These are phyloP conservation scores for Speoplatyrhinus poulsoni DNA, from an alignment of 2,113 vertebrate species.

Conservation along the genomic window DNA sequence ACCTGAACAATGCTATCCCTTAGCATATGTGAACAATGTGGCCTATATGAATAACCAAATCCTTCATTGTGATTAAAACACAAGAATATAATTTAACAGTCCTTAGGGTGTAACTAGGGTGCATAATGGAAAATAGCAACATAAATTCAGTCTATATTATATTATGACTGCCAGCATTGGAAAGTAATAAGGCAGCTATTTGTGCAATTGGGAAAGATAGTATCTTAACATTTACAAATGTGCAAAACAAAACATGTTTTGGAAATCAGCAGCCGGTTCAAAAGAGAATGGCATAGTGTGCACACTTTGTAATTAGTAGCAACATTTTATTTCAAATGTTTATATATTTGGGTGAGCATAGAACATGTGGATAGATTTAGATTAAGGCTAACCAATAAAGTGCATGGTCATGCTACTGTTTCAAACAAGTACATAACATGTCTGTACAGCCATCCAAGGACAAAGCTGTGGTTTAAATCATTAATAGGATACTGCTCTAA, in stretches of 20 bases:
- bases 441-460: constrained; percentile 25
- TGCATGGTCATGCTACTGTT: constrained; percentile 23
- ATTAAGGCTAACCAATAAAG: constrained; percentile 12
- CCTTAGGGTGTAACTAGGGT: too few relatives aligned
- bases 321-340: constrained; percentile 6
- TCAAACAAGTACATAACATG: constrained; percentile 45
- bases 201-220: not conserved
- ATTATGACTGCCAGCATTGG: not conserved
- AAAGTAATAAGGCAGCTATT: not conserved
- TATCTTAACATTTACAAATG: not conserved
- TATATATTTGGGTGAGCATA: not conserved
- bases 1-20: too few relatives aligned
- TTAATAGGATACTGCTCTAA: constrained; percentile 47
- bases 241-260: not conserved
- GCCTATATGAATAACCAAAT: too few relatives aligned
- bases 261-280: not conserved
- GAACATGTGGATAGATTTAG: not conserved
- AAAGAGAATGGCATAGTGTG: not conserved
- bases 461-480: constrained; percentile 56
- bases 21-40: not conserved
- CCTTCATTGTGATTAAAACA: too few relatives aligned
- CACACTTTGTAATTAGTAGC: not conserved
- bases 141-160: not conserved
- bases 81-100: too few relatives aligned
- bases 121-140: too few relatives aligned